phyloP scores from a whole-genome alignment of 2,888 invertebrate species.

The Melipona beecheii region DNA sequence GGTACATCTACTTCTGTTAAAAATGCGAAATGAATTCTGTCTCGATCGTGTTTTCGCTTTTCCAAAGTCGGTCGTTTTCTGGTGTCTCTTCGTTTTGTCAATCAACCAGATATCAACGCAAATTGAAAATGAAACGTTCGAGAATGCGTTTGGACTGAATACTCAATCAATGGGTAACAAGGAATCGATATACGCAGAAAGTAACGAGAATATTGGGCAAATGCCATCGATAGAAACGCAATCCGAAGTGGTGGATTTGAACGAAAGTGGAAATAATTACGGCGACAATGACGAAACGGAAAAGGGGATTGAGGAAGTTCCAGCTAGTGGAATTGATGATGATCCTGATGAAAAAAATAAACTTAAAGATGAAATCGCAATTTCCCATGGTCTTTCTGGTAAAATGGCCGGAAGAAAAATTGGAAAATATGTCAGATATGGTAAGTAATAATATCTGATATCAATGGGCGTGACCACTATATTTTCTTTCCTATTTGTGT shows the following conservation, averaged over 20 bases:
- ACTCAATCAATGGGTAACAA: conserved; percentile 36
- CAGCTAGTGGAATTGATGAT: background rate
- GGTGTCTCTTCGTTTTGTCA: conserved; percentile 15
- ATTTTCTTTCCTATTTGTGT: conserved; percentile 17
- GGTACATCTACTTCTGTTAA: conserved; percentile 47
- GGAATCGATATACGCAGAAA: background rate
- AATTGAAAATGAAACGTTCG: conserved; percentile 66
- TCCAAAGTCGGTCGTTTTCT: conserved; percentile 28
- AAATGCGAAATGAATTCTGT: conserved; percentile 60
- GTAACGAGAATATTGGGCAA: background rate
- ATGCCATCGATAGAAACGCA: background rate
- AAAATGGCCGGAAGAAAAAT: conserved; percentile 62
- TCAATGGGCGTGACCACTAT: conserved; percentile 79
- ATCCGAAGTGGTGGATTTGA: conserved; percentile 71
- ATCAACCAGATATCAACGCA: conserved; percentile 38
- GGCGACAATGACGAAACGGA: conserved; percentile 21
- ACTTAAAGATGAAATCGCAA: background rate
- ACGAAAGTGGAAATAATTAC: conserved; percentile 9
- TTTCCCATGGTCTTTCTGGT: conserved; percentile 47
- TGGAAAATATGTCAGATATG: conserved; percentile 80
- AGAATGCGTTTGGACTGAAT: conserved; percentile 72
- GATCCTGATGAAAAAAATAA: background rate
- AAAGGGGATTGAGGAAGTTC: background rate
- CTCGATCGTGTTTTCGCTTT: conserved; percentile 41
- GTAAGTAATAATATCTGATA: conserved; percentile 76